These are phyloP conservation scores for Loxodonta africana DNA, from an alignment of 2,113 vertebrate species.

Conservation along the genomic window DNA sequence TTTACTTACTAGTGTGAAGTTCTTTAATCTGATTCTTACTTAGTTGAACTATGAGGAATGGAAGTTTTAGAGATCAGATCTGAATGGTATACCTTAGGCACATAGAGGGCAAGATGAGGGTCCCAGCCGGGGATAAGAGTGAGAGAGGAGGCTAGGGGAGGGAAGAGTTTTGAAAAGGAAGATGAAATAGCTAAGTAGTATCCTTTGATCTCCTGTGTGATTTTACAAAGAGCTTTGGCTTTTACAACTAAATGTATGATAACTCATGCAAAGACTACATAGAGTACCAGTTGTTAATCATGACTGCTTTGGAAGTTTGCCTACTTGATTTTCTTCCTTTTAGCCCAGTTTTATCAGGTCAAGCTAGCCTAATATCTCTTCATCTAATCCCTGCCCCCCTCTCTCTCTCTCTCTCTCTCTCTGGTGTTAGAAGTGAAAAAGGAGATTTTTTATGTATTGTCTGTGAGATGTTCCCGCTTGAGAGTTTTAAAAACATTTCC, in stretches of 20 bases:
- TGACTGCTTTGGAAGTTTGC: background rate
- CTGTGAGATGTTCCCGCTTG: conserved; percentile 49
- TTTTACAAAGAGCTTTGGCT: conserved; percentile 46
- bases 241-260: conserved; percentile 22
- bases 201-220: background rate
- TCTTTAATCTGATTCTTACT: conserved; percentile 68
- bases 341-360: background rate
- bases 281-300: conserved; percentile 11
- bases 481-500: conserved; percentile 43
- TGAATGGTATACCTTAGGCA: background rate
- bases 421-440: conserved; percentile 36
- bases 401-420: conserved; percentile 63
- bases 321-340: conserved; percentile 61
- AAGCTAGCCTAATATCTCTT: conserved; percentile 17
- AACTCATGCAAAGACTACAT: conserved; percentile 21
- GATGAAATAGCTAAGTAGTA: conserved; percentile 12
- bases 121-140: background rate
- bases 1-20: conserved; percentile 41
- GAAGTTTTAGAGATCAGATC: conserved; percentile 44
- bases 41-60: conserved; percentile 36
- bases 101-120: background rate
- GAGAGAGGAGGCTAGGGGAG: conserved; percentile 14
- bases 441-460: background rate
- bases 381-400: conserved; percentile 13
- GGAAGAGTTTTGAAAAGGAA: conserved; percentile 61